A percentile compares a stretch with the other conserved stretches of the same genome.
These are phyloP conservation scores for Pampus argenteus DNA, from an alignment of 2,797 vertebrate genomes.

Conservation along the genomic window DNA sequence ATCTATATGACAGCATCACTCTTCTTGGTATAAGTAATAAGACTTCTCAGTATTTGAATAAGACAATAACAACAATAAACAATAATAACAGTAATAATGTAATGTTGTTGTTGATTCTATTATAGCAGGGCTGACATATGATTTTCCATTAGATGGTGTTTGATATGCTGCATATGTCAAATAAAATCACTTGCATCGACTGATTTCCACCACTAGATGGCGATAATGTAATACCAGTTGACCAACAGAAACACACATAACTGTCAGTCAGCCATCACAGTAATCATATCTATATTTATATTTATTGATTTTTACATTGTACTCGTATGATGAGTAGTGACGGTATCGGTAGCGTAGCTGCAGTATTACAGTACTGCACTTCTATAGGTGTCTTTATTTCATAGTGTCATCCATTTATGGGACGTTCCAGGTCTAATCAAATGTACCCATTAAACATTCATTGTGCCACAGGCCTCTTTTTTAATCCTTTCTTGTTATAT, in stretches of 20 bases:
- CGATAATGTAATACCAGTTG: slow-evolving; percentile 12
- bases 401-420: slow-evolving; percentile 14
- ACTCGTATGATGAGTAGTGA: no score
- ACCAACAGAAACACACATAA: neutral
- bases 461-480: slow-evolving; percentile 7
- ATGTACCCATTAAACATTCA: slow-evolving; percentile 36
- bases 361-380: neutral
- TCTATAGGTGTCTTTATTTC: neutral
- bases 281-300: no score
- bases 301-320: neutral
- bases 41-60: no score
- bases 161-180: neutral
- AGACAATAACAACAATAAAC: no score
- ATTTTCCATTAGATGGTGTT: neutral
- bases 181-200: slow-evolving; percentile 6
- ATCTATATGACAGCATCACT: no score
- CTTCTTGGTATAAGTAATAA: no score
- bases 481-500: slow-evolving; percentile 5
- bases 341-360: neutral
- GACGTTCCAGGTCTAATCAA: slow-evolving; percentile 14
- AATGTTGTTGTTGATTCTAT: no score
- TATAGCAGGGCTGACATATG: neutral
- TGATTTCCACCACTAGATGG: slow-evolving; percentile 56
- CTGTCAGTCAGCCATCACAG: neutral
- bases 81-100: no score